Evolutionary conservation across 1,140 invertebrate species (phyloP), one percentile per base, ranked within the genome.

Genomic region (Papilio glaucus): DNA sequence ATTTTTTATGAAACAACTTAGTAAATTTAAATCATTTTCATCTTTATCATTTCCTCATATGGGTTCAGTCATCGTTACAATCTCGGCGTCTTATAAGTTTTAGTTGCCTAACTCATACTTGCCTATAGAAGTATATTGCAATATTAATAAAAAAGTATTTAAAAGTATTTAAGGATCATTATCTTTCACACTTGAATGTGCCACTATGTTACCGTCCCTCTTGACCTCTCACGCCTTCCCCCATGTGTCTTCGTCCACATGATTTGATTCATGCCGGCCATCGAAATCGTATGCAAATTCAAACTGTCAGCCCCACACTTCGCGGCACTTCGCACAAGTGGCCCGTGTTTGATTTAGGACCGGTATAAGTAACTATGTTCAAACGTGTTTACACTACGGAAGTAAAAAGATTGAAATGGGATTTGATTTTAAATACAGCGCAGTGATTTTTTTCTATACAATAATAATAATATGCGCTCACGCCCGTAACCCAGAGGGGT

Each of bases 261-360:
- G 41, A 33, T 53, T 69, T 53, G 67, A 69, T 69, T 49, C 42
- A 74, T 74, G 72, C 49, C 57, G 73, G 68, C 68, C 60, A 60
- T 77, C 78, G 71, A 77, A 79, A 79, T 79, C 75, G 74, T 82
- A 82, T 82, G 78, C 80, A 82, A 82, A 82, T 82, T 77, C 73
- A 65, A 76, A 75, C 73, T 77, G 72, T 69, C 65, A 69, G 49
- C 9, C 57, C 42, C 53, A 42, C 67, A 62, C 72, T 53, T 49
- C 53, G 26, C 26, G 69, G 60, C 37, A 69, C 67, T 69, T 69
- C 24, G 61, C 18, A 65, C 62, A 62, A 71, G 62, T 67, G 42
- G 39, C 42, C 21, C 60, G 18, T 49, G 49, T 74, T 53, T 74
- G 60, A 38, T 67, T 60, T 70, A 69, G 67, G 18, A 65, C 45